Base-by-base conservation (phyloP, 1,140 invertebrate genomes). In the Drosophila tsacasi region DNA sequence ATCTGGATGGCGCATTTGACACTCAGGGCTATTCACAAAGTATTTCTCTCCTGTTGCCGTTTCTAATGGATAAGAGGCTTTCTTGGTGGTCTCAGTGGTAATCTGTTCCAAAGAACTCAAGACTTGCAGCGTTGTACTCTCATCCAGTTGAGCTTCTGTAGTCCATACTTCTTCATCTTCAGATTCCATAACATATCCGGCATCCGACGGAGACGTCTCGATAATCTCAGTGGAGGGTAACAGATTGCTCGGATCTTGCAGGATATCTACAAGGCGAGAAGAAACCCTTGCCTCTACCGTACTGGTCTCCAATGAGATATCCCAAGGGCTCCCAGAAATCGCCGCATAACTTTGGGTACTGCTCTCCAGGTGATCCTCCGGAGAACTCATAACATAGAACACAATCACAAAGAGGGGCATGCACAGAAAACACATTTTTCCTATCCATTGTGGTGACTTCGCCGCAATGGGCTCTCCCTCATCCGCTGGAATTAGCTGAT, bases 1-100 rank as follows among this genome's bases (percentile, higher is more conserved):
- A 86, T 97, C 94, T 23, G 95, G 92, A 23, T 95, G 94, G 1
- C 95, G 94, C 80, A 97, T 96, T 65, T 94, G 94, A 79, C 96
- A 97, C 4, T 57, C 35, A 8, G 78, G 46, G 3, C 76, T 83
- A 13, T 79, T 73, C 7, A 92, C 83, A 61, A 75, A 92, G 44
- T 72, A 92, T 10, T 85, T 68, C 10, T 37, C 32, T 23, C 46
- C 63, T 37, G 47, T 0, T 5, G 37, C n/a, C 2, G 30, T 61
- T 61, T 65, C 30, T 37, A 61, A 40, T 25, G 21, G 30, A 35
- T 68, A 44, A 19, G 12, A 19, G 4, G 30, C 15, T 5, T 37
- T 21, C 19, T 32, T 10, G 13, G 13, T 42, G 5, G 21, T 30
- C 17, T 44, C 37, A 30, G 19, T 5, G 13, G 2, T 1, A 35